These are phyloP conservation scores for Zaprionus camerounensis DNA, from an alignment of 1,140 invertebrate genomes.

Conservation along the genomic window DNA sequence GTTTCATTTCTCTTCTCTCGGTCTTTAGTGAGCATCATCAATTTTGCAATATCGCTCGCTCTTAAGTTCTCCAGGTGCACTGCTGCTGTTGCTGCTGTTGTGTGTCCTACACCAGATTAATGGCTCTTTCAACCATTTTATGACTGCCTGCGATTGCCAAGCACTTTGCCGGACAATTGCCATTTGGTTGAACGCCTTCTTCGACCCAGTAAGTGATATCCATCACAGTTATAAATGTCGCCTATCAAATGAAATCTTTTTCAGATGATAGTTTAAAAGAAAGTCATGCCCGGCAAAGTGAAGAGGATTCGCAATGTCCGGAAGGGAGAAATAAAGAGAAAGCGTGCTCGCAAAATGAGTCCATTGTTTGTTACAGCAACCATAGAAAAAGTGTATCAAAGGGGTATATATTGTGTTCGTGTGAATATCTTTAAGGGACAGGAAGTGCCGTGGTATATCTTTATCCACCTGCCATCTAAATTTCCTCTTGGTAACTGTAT, in stretches of 20 bases:
- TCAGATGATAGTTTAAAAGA: not conserved
- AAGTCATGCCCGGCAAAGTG: not conserved
- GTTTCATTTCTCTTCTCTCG: not conserved
- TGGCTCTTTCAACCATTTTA: conserved; percentile 34
- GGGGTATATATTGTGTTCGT: not conserved
- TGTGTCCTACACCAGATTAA: conserved; percentile 34
- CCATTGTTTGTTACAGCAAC: not conserved
- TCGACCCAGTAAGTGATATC: conserved; percentile 13
- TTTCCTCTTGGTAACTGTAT: no score
- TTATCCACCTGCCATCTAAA: no score
- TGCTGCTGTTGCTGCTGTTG: not conserved
- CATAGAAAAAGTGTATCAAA: not conserved
- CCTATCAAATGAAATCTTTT: conserved; percentile 19
- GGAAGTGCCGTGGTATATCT: no score
- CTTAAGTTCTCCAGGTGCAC: conserved; percentile 24
- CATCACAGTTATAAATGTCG: conserved; percentile 9
- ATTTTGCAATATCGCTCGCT: conserved; percentile 57
- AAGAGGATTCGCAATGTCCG: not conserved
- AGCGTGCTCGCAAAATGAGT: not conserved
- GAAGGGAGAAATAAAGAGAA: not conserved
- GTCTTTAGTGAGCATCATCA: conserved; percentile 53
- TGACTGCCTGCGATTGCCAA: conserved; percentile 34
- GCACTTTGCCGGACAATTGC: conserved; percentile 42
- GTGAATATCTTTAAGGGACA: no score
- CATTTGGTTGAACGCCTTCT: conserved; percentile 27